Percentiles rank a stretch among this genome's conserved stretches.
phyloP scores from a whole-genome alignment of 2,888 invertebrate species.

The Frankliniella fusca region DNA sequence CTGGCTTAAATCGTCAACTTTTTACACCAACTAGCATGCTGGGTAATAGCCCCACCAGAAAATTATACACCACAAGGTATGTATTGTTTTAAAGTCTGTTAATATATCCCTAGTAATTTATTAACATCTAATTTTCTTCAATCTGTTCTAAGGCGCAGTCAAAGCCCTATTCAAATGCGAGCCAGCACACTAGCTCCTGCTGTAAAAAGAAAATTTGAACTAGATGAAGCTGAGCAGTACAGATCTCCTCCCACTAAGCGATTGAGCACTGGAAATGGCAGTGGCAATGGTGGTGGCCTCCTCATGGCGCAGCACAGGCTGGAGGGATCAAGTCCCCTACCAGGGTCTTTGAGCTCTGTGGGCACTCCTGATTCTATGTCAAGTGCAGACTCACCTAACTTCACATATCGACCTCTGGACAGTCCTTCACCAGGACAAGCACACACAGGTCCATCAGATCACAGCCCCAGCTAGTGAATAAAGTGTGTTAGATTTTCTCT shows the following conservation, averaged over 20 bases:
- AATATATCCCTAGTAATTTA: neutral
- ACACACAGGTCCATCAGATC: constrained; percentile 2
- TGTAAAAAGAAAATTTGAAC: constrained; percentile 52
- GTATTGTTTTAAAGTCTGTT: constrained; percentile 22
- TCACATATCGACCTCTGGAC: constrained; percentile 54
- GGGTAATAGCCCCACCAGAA: constrained; percentile 81
- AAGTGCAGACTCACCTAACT: constrained; percentile 57
- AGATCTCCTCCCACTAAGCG: constrained; percentile 49
- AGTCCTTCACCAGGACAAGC: constrained; percentile 46
- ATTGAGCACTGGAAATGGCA: constrained; percentile 45
- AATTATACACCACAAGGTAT: constrained; percentile 45
- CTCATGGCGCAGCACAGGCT: constrained; percentile 45
- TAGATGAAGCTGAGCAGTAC: constrained; percentile 47
- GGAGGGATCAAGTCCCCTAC: constrained; percentile 49
- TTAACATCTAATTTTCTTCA: constrained; percentile 27
- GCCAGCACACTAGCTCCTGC: constrained; percentile 67
- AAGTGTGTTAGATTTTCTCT: constrained; percentile 12
- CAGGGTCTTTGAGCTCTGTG: constrained; percentile 55
- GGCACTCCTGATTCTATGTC: constrained; percentile 60
- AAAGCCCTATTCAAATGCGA: constrained; percentile 82
- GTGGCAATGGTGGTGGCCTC: constrained; percentile 45
- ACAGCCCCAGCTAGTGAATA: constrained; percentile 9
- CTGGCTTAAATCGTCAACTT: constrained; percentile 50
- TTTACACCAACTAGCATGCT: constrained; percentile 49
- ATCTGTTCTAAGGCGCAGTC: constrained; percentile 57